Evolutionary conservation across 2,113 vertebrate genomes (phyloP), one percentile per base, ranked within the genome.

Genomic region (Barbus barbus): DNA sequence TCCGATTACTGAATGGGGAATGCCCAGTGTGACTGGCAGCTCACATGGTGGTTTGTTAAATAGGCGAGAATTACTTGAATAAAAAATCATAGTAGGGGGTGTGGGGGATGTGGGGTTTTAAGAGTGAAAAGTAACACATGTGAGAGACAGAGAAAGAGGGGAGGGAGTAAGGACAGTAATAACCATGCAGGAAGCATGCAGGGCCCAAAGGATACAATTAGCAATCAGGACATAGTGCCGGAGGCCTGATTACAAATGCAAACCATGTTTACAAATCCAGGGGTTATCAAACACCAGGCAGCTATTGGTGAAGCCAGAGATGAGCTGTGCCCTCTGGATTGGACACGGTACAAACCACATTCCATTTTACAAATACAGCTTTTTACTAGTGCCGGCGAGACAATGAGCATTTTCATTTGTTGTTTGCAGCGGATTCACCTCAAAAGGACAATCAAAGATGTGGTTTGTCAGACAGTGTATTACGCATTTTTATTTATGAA

Each of bases 141-240:
- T 9, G 72, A 56, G 72, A 67, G 11, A 60, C 13, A 33, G 63
- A 83, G 58, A 36, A 36, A 36, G 33, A 36, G 46, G 36, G 79
- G 26, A 53, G 58, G 53, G 77, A 44, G 48, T 24, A 44, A 81
- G 76, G 51, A 81, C 60, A 79, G 63, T 88, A 86, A 86, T 88
- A 88, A 88, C 51, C 72, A 82, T 86, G 84, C 82, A 81, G 76
- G 69, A 86, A 80, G 76, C 82, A 84, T 84, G 78, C 82, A 73
- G 31, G 82, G 65, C 84, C 84, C 84, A 78, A 86, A 88, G 82
- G 84, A 87, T 88, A 86, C 87, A 88, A 88, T 88, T 88, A 88
- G 84, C 87, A 88, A 88, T 88, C 82, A 86, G 82, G 78, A 82
- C 82, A 86, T 60, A 86, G 78, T 51, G 36, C 72, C 53, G 24